A percentile compares a stretch with the other conserved stretches of the same genome.
Conservation (phyloP, 2,888 invertebrate species). For the Ormia ochracea region DNA sequence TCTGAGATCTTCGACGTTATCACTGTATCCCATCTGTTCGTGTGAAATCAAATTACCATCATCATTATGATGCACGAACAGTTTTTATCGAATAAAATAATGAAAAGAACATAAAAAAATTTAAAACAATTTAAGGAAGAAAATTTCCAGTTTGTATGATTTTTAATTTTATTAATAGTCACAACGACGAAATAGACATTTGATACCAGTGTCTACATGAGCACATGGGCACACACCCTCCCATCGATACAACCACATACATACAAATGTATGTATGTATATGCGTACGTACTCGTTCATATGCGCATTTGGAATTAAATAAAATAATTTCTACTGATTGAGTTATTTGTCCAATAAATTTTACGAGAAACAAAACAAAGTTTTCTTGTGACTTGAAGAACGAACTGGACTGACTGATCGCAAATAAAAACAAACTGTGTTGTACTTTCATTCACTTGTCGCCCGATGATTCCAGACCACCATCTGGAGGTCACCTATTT, state of each 20-base stretch:
- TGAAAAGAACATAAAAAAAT: slow-evolving; percentile 2
- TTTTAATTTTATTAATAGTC: not conserved
- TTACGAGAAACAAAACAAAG: not conserved
- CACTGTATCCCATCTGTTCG: not conserved
- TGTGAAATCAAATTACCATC: slow-evolving; percentile 25
- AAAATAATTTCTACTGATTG: not conserved
- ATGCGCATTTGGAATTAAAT: slow-evolving; percentile 15
- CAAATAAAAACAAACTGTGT: no score
- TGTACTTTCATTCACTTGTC: no score
- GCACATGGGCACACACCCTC: no score
- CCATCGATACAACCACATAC: no score
- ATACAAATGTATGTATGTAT: no score
- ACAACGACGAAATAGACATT: slow-evolving; percentile 7
- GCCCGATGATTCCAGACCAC: no score
- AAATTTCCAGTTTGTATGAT: not conserved
- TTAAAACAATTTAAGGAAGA: slow-evolving; percentile 6
- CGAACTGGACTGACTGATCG: not conserved
- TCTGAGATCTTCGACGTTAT: not conserved
- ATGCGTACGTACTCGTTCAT: no score
- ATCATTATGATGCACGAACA: not conserved
- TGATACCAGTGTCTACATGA: not conserved
- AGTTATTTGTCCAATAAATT: slow-evolving; percentile 2
- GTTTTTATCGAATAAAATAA: not conserved
- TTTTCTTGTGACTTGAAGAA: no score
- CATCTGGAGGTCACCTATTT: no score